Conservation (phyloP, 2,113 vertebrate species). For the Antechinus stuartii region DNA sequence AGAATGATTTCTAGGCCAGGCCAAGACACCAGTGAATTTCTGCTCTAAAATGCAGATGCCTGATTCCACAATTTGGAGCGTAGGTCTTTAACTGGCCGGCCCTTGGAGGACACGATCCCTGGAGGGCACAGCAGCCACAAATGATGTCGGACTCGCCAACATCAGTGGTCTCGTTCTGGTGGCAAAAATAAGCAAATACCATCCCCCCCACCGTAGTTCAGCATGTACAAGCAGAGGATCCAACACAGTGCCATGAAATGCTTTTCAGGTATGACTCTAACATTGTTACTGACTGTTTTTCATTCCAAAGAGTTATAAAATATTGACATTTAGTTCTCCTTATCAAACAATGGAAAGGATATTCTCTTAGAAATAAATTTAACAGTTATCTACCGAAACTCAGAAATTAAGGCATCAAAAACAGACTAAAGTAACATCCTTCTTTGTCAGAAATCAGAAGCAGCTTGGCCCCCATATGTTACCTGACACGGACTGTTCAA, state of each 20-base stretch:
- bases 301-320: neutral
- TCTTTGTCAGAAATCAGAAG: neutral
- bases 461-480: neutral
- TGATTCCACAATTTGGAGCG: neutral
- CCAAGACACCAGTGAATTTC: neutral
- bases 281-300: no score
- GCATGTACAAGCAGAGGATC: accelerated
- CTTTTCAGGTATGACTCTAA: neutral
- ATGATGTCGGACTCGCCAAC: neutral
- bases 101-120: neutral
- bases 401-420: neutral
- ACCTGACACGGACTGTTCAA: neutral
- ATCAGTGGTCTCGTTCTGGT: neutral
- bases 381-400: neutral
- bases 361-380: neutral
- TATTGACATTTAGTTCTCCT: neutral
- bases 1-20: neutral
- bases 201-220: neutral
- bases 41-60: neutral
- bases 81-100: neutral
- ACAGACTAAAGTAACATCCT: neutral
- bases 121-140: neutral
- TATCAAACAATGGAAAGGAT: neutral
- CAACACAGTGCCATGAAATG: neutral
- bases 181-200: neutral